These are phyloP conservation scores for Axis porcinus DNA, from an alignment of 2,113 vertebrate species.

Conservation along the genomic window DNA sequence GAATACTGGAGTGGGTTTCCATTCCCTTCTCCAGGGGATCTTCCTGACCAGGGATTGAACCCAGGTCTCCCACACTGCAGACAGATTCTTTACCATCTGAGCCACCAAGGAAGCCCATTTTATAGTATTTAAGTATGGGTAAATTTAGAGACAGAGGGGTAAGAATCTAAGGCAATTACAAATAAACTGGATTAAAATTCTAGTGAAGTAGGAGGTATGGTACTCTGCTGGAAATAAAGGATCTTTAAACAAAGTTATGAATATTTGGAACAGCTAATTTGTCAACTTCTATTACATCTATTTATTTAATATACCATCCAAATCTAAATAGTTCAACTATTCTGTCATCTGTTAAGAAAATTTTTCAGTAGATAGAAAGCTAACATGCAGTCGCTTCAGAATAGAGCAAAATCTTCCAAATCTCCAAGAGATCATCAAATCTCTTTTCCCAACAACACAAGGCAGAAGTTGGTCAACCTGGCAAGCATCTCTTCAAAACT, in stretches of 20 bases:
- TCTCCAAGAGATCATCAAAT: slow-evolving; percentile 9
- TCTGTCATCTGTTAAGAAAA: background rate
- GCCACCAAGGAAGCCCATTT: background rate
- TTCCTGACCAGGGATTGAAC: background rate
- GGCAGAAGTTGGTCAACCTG: background rate
- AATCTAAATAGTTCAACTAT: background rate
- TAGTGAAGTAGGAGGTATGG: background rate
- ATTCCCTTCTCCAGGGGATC: background rate
- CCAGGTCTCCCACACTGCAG: background rate
- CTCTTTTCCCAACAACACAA: slow-evolving; percentile 6
- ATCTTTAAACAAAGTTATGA: background rate
- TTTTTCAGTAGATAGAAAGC: background rate
- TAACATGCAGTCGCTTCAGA: background rate
- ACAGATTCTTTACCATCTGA: background rate
- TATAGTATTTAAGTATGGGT: background rate
- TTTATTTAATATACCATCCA: background rate
- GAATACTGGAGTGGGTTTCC: background rate
- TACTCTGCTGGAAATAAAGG: background rate
- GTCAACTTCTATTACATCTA: background rate
- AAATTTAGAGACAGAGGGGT: background rate
- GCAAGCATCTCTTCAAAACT: background rate
- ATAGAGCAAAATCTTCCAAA: slow-evolving; percentile 19
- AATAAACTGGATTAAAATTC: background rate
- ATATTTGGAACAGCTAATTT: background rate
- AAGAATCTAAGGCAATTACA: background rate